Evolutionary conservation across 2,888 invertebrate genomes (phyloP).

Genomic region (Prosopocoilus inquinatus): DNA sequence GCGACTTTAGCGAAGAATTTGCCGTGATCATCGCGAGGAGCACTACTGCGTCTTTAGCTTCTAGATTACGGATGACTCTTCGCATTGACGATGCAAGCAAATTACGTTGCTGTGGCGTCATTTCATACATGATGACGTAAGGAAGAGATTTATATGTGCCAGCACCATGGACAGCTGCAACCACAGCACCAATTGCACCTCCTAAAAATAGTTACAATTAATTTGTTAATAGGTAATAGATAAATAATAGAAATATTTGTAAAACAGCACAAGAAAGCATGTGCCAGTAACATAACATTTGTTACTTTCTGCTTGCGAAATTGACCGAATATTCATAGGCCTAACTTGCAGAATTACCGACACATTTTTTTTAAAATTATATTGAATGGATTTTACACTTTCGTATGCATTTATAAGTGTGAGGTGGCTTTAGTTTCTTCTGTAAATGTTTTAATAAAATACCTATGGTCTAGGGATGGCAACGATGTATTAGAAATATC

Average conservation of each 20-base stretch:
- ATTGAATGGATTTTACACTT: too few relatives aligned
- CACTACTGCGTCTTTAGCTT: conserved; percentile 33
- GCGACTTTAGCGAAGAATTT: conserved; percentile 30
- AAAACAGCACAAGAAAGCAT: conserved; percentile 4
- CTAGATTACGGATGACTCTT: conserved; percentile 29
- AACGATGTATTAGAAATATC: too few relatives aligned
- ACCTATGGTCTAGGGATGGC: too few relatives aligned
- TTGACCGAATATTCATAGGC: too few relatives aligned
- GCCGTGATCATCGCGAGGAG: conserved; percentile 32
- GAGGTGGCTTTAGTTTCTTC: too few relatives aligned
- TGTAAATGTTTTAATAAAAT: too few relatives aligned
- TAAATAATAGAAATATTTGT: neutral
- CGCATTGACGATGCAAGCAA: conserved; percentile 31
- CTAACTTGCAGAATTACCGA: too few relatives aligned
- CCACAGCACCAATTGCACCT: conserved; percentile 40
- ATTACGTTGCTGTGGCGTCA: conserved; percentile 38
- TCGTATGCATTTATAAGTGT: too few relatives aligned
- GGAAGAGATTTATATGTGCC: conserved; percentile 43
- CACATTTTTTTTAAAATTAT: too few relatives aligned
- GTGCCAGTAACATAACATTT: too few relatives aligned
- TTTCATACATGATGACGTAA: conserved; percentile 37
- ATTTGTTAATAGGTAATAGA: neutral
- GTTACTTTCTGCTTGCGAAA: too few relatives aligned
- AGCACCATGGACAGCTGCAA: conserved; percentile 33
- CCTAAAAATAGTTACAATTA: conserved; percentile 33